Evolutionary conservation across 2,888 invertebrate species (phyloP), one percentile per base, ranked within the genome.

Genomic region (Hypercompe scribonia): DNA sequence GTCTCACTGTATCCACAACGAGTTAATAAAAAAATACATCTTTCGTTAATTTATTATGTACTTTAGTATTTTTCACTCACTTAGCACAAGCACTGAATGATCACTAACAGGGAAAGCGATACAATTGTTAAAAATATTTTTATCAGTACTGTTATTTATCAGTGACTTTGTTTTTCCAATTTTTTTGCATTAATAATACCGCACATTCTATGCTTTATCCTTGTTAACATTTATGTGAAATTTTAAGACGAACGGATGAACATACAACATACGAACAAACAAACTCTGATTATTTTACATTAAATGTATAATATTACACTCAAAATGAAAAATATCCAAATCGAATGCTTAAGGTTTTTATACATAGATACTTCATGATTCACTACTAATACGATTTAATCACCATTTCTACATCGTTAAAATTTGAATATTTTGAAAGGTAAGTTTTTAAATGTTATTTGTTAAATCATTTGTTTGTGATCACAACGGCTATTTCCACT

Each of bases 401-500:
- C n/a, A n/a, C n/a, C n/a, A n/a, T n/a, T n/a, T n/a, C n/a, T n/a
- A n/a, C n/a, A n/a, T n/a, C n/a, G n/a, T n/a, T n/a, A n/a, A n/a
- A n/a, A n/a, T n/a, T n/a, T n/a, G n/a, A 33, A 63, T 36, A 31
- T 63, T 75, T 36, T 67, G 33, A 74, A 81, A 78, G 77, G 74
- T 75, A 77, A 72, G 50, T 75, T 70, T 70, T 58, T 75, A 81
- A 86, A 86, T 86, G 87, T 87, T 85, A 85, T 86, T 85, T 0
- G 8, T 50, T 24, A 8, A 83, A 84, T 86, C 87, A 82, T 87
- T 89, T 88, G 85, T 86, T 87, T 82, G 78, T 81, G 79, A 86
- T 87, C 84, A 84, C 84, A 83, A 81, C 85, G 87, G 84, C 88
- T 84, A 86, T 84, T 84, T 81, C 78, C 79, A 71, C 80, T 79